Base-by-base conservation (phyloP, 2,888 invertebrate genomes). In the Limenitis arthemis region DNA sequence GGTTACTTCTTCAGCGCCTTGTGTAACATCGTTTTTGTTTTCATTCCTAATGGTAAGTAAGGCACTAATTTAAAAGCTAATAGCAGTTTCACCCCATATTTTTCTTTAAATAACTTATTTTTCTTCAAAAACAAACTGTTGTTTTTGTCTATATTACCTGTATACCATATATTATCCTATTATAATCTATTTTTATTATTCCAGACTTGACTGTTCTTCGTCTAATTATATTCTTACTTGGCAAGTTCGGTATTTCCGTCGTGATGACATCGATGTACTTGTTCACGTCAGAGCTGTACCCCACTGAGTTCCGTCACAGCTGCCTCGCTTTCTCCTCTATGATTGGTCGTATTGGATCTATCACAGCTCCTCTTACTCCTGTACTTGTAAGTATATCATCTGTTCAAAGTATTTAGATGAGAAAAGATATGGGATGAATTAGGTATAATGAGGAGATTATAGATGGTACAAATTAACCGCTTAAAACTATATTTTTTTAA, bases 201-300 rank as follows among this genome's bases (percentile, higher is more conserved):
- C 20, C 41, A 57, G 57, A 52, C 11, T 29, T 51, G 33, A 40
- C 32, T 9, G 34, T 29, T 4, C n/a, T 39, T 8, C 42, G 54
- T 7, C 44, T 59, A 6, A 32, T 49, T 7, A 39, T 54, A 2
- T 58, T 38, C 36, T 44, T 61, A 36, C 29, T 57, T 32, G 61
- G 59, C 11, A 90, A 90, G 66, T 77, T 87, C 59, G 79, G 87
- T 33, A 89, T 89, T 20, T 87, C 89, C 1, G 76, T 87, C 49
- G 84, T 89, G 11, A 88, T 89, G 62, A 83, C 88, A 43, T 81
- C 87, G 6, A 64, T 89, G 49, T 90, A 90, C 64, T 79, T 89
- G 59, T 89, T 87, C 63, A 89, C 90, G 0, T 83, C 89, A 9
- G 91, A 91, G 71, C 76, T 91, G 65, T 91, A 89, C 64, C 91